A percentile compares a stretch with the other conserved stretches of the same genome.
These are phyloP conservation scores for Gouania willdenowi DNA, from an alignment of 2,797 vertebrate species.

Conservation along the genomic window DNA sequence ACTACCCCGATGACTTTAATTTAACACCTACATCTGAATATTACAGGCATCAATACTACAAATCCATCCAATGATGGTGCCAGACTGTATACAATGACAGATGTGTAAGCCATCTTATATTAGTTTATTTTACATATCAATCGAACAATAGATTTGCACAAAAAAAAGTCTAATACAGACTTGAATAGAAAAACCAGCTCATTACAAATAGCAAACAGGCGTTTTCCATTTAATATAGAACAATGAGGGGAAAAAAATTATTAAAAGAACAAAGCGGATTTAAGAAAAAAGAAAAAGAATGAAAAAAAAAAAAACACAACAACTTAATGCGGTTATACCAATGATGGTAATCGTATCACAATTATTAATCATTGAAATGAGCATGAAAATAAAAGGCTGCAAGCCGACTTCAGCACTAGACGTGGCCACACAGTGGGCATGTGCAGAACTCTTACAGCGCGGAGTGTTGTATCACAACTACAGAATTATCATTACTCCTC, in stretches of 20 bases:
- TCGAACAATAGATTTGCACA: slow-evolving; percentile 99
- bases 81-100: slow-evolving; percentile 95
- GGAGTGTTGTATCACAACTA: slow-evolving; percentile 99
- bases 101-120: slow-evolving; percentile 96
- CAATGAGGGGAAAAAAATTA: no score
- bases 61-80: slow-evolving; percentile 97
- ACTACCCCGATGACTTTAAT: slow-evolving; percentile 63
- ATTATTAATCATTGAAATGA: slow-evolving; percentile 79
- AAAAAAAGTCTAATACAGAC: slow-evolving; percentile 99
- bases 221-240: slow-evolving; percentile 76
- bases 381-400: slow-evolving; percentile 86
- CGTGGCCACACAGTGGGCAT: slow-evolving; percentile 95
- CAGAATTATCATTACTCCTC: slow-evolving; percentile 90
- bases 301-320: slow-evolving; percentile 62
- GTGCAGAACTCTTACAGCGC: slow-evolving; percentile 91
- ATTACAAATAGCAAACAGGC: slow-evolving; percentile 92
- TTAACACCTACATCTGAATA: slow-evolving; percentile 93
- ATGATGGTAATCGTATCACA: slow-evolving; percentile 76
- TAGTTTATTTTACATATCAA: slow-evolving; percentile 97
- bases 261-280: slow-evolving; percentile 56
- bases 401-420: slow-evolving; percentile 91
- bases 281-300: slow-evolving; percentile 48
- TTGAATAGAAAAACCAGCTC: slow-evolving; percentile 92
- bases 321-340: slow-evolving; percentile 76
- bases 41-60: slow-evolving; percentile 77